Conservation (phyloP, 2,888 invertebrate species). For the Acrocera orbiculus region DNA sequence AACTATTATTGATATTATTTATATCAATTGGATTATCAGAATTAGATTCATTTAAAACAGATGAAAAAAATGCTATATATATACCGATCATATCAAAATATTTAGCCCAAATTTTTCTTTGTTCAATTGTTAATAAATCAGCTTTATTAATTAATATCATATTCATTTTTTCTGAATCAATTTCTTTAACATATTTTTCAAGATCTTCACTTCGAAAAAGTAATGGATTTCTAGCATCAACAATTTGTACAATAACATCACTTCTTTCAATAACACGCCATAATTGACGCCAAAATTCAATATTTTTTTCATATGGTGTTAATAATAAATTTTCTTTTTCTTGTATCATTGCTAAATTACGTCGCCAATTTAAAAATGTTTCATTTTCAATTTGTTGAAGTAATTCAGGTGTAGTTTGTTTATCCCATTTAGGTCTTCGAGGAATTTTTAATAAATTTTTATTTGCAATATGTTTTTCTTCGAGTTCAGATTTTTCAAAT, state of each 20-base stretch:
- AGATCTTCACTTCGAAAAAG: conserved; percentile 86
- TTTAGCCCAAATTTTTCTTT: conserved; percentile 67
- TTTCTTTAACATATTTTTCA: conserved; percentile 67
- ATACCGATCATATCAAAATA: conserved; percentile 60
- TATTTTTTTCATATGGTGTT: conserved; percentile 94
- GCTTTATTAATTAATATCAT: conserved; percentile 90
- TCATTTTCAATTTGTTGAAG: conserved; percentile 63
- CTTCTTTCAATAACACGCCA: conserved; percentile 98
- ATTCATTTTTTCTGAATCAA: conserved; percentile 51
- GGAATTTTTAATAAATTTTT: conserved; percentile 59
- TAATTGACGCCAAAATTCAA: conserved; percentile 95
- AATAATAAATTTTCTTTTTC: conserved; percentile 63
- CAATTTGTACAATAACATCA: conserved; percentile 82
- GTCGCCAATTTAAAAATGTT: conserved; percentile 79
- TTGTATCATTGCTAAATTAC: conserved; percentile 59
- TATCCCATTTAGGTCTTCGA: conserved; percentile 68
- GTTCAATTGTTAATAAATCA: conserved; percentile 67
- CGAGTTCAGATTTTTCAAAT: conserved; percentile 36
- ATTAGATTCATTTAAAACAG: conserved; percentile 35
- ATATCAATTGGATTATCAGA: conserved; percentile 15
- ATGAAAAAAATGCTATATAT: conserved; percentile 81
- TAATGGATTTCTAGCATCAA: conserved; percentile 92
- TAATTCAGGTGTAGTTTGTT: conserved; percentile 58
- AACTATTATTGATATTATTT: conserved; percentile 2
- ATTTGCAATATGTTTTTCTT: conserved; percentile 39